Evolutionary conservation across 2,113 vertebrate genomes (phyloP), one percentile per base, ranked within the genome.

Genomic region (Sorex fumeus): DNA sequence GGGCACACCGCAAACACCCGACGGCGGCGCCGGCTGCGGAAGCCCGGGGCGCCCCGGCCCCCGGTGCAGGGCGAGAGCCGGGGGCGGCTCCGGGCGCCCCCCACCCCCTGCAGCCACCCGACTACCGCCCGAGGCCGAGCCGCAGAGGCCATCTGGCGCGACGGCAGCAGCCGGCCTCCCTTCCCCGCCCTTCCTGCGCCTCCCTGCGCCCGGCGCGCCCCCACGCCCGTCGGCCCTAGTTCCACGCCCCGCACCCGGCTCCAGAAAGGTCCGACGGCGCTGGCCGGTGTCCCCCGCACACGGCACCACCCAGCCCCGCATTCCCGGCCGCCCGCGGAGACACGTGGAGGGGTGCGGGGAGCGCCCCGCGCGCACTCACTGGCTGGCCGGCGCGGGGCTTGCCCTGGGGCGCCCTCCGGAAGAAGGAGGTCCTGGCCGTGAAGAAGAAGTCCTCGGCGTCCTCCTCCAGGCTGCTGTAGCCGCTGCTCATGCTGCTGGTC

Each of bases 391-490:
- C 94, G 34, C 98, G 97, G 95, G 97, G 97, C 97, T 99, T 99
- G 81, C 98, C 98, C 95, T 92, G 96, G 30, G 97, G 97, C 36
- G 98, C 98, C 87, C 98, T 99, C 96, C 98, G 98, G 97, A 99
- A 99, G 95, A 99, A 99, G 75, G 99, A 99, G 84, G 99, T 99
- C 96, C 99, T 98, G 91, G 99, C 99, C 36, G 99, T 99, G 98
- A 99, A 99, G 96, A 99, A 99, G 95, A 98, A 99, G 97, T 99
- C 99, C 96, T 99, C 99, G 76, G 99, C 30, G 95, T 98, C 98
- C 82, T 99, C 99, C 98, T 99, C 99, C 97, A 99, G 98, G 97
- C 99, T 99, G 95, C 99, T 99, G 98, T 99, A 99, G 79, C 99
- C 99, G 97, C 99, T 99, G 98, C 99, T 99, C 99, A 99, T 99